A percentile compares a stretch with the other conserved stretches of the same genome.
Conservation (phyloP, 1,140 invertebrate species). For the Anastrepha ludens region DNA sequence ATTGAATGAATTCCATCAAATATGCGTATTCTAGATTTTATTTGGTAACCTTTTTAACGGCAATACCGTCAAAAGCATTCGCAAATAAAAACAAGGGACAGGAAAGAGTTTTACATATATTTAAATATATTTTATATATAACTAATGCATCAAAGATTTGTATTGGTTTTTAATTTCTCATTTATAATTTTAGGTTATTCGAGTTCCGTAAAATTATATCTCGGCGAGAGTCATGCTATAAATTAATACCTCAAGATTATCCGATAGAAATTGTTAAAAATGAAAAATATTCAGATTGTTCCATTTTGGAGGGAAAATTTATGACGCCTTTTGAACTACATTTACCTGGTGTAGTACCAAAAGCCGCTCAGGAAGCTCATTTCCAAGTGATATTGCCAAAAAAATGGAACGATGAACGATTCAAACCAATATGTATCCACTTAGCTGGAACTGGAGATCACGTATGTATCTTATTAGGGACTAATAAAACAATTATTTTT, state of each 20-base stretch:
- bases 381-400: slow-evolving; percentile 91
- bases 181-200: slow-evolving; percentile 82
- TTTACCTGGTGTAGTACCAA: slow-evolving; percentile 90
- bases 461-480: slow-evolving; percentile 60
- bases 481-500: no score
- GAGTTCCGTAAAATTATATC: slow-evolving; percentile 92
- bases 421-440: slow-evolving; percentile 93
- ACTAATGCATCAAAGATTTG: no score
- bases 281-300: slow-evolving; percentile 83
- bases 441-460: slow-evolving; percentile 99
- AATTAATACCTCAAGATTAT: slow-evolving; percentile 87
- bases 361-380: slow-evolving; percentile 86
- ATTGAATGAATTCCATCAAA: no score
- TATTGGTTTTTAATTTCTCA: slow-evolving; percentile 23
- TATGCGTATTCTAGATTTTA: no score
- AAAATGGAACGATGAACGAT: slow-evolving; percentile 82
- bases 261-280: slow-evolving; percentile 94
- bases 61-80: no score
- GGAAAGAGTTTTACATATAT: no score
- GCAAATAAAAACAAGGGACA: no score
- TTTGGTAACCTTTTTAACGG: no score
- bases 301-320: slow-evolving; percentile 91
- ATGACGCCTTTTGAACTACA: slow-evolving; percentile 87
- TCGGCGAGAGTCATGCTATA: slow-evolving; percentile 87
- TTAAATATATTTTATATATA: no score